Base-by-base conservation (phyloP, 2,888 invertebrate species). In the Pasiphila rectangulata region DNA sequence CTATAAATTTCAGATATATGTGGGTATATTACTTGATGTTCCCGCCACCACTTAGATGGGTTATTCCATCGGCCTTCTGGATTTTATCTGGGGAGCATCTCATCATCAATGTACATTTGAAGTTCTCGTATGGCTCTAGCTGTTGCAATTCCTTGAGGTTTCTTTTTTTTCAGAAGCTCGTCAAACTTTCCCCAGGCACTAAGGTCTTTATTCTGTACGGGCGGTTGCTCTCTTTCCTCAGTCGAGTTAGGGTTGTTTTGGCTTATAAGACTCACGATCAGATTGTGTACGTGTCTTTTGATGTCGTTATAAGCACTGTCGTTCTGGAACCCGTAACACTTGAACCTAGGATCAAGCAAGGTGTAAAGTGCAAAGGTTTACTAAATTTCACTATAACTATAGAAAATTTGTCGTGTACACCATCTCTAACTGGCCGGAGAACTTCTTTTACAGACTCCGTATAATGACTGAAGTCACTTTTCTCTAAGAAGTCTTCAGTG, bases 41-140 rank as follows among this genome's bases (percentile, higher is more conserved):
- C 34, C 13, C 21, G 29, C 54, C 52, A 55, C 51, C 53, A 51
- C 21, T 54, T 27, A 10, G 35, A 36, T 24, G 54, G 53, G 17
- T 32, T 45, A 32, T 47, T 46, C 40, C 40, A 52, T 17, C 20
- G 12, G 7, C 50, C 54, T 10, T 37, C 29, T 2, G 27, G 2
- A 32, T 36, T 34, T 19, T 37, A 34, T 19, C 46, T 10, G 17
- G 35, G 29, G 9, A 51, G 12, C 38, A 37, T 25, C 36, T 48
- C 43, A 15, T 51, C 35, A 4, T 35, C 15, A 2, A 35, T 12
- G 21, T 35, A 35, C 21, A 21, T 35, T 5, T 35, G 21, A 2
- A 35, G 3, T 37, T 37, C 37, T 24, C 24, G 13, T n/a, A 36
- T 36, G 17, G 56, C 56, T 23, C 48, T 30, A 4, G 56, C 48